Conservation (phyloP, 92 coral and sea anemone species). For the Siderastrea siderea region DNA sequence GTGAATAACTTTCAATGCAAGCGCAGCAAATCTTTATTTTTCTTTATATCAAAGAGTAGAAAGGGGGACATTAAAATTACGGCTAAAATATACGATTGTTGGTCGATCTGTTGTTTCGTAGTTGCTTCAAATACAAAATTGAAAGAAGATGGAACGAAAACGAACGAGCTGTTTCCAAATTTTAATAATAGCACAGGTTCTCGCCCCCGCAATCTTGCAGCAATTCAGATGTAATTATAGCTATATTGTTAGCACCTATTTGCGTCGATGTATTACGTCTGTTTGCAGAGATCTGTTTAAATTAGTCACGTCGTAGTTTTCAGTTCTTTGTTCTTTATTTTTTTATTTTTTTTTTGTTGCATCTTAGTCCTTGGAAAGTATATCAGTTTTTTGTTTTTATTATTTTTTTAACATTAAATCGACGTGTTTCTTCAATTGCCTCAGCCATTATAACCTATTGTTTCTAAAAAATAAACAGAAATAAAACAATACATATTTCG, state of each 20-base stretch:
- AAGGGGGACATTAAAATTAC: neutral
- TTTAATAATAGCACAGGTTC: slow-evolving; percentile 17
- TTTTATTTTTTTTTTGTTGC: too few species aligned
- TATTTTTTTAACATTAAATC: too few species aligned
- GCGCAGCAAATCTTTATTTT: neutral
- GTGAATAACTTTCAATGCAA: neutral
- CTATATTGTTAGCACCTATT: slow-evolving; percentile 26
- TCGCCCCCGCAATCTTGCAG: slow-evolving; percentile 43
- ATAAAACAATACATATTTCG: too few species aligned
- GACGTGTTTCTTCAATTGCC: too few species aligned
- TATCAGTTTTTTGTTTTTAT: too few species aligned
- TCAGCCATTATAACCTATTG: too few species aligned
- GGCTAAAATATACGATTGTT: neutral
- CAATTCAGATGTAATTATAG: slow-evolving; percentile 15
- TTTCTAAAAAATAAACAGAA: too few species aligned
- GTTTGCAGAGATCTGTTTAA: slow-evolving; percentile 11
- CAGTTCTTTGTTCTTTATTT: too few species aligned
- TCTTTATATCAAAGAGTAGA: neutral
- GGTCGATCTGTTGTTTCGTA: neutral
- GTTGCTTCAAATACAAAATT: neutral
- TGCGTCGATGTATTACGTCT: slow-evolving; percentile 35
- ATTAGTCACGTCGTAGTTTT: slow-evolving; percentile 7
- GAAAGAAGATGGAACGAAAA: too few species aligned
- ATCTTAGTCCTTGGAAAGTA: too few species aligned
- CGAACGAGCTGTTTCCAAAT: slow-evolving; percentile 3